These are phyloP conservation scores for Nomada ruficornis DNA, from an alignment of 2,888 invertebrate genomes.

Conservation along the genomic window DNA sequence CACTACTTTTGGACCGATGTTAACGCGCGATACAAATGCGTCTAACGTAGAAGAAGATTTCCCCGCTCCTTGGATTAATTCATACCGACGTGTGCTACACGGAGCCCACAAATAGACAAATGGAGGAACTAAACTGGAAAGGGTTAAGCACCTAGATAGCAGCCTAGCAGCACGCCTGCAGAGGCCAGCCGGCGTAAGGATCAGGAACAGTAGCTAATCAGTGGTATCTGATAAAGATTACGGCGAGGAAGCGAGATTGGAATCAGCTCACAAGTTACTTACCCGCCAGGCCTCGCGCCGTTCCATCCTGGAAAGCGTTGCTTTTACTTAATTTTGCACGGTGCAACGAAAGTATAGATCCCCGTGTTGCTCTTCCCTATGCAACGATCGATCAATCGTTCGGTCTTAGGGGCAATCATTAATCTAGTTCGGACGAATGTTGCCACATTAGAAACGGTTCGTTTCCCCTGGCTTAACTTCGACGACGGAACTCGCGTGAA, in stretches of 20 bases:
- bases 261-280: constrained; percentile 23
- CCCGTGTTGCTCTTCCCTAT: no score
- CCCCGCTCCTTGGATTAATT: not conserved
- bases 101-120: not conserved
- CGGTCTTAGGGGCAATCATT: constrained; percentile 2
- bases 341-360: constrained; percentile 3
- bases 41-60: not conserved
- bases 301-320: constrained; percentile 1
- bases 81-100: not conserved
- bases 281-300: not conserved
- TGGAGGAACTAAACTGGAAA: constrained; percentile 14
- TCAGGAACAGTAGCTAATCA: constrained; percentile 44
- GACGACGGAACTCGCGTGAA: constrained; percentile 22
- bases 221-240: constrained; percentile 38
- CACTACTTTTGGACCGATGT: no score
- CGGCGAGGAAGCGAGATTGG: constrained; percentile 32
- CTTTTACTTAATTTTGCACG: constrained; percentile 23
- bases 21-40: no score
- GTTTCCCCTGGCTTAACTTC: not conserved
- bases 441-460: not conserved
- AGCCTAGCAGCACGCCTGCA: not conserved
- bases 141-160: constrained; percentile 3
- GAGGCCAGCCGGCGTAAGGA: constrained; percentile 3
- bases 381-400: constrained; percentile 2
- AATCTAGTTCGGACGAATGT: constrained; percentile 6